Evolutionary conservation across 2,113 vertebrate species (phyloP).

Genomic region (Acrocephalus arundinaceus): DNA sequence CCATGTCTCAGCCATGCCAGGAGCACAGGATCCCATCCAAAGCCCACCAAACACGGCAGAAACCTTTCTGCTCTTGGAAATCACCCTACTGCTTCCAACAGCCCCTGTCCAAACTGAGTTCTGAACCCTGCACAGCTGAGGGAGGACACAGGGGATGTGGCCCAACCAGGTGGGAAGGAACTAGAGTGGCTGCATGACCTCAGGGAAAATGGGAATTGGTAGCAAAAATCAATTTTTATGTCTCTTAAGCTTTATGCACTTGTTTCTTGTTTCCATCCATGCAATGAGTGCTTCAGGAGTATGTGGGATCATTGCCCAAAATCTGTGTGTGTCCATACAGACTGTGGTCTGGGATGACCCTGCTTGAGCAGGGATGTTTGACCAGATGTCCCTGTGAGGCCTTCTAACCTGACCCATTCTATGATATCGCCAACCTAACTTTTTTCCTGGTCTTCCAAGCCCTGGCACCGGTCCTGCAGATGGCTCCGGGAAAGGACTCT

Average conservation of each 20-base stretch:
- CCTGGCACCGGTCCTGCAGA: not conserved
- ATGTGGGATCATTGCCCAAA: not conserved
- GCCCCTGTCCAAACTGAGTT: not conserved
- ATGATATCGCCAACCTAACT: not conserved
- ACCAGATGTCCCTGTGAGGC: not conserved
- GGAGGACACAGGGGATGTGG: not conserved
- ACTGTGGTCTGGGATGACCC: not conserved
- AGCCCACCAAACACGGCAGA: not conserved
- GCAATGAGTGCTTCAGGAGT: not conserved
- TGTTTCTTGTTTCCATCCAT: not conserved
- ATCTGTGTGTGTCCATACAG: not conserved
- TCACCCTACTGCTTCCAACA: not conserved
- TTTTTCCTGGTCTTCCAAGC: not conserved
- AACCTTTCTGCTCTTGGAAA: not conserved
- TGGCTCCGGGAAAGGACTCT: fast-evolving
- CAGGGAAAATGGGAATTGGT: not conserved
- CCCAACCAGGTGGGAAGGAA: not conserved
- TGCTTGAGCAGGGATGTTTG: not conserved
- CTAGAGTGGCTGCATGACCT: not conserved
- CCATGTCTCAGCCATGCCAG: not conserved
- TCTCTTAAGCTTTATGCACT: not conserved
- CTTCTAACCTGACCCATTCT: not conserved
- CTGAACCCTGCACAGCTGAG: not conserved
- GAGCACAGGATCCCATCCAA: not conserved
- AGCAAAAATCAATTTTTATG: not conserved